phyloP scores from a whole-genome alignment of 1,140 invertebrate genomes.

The Drosophila obscura region DNA sequence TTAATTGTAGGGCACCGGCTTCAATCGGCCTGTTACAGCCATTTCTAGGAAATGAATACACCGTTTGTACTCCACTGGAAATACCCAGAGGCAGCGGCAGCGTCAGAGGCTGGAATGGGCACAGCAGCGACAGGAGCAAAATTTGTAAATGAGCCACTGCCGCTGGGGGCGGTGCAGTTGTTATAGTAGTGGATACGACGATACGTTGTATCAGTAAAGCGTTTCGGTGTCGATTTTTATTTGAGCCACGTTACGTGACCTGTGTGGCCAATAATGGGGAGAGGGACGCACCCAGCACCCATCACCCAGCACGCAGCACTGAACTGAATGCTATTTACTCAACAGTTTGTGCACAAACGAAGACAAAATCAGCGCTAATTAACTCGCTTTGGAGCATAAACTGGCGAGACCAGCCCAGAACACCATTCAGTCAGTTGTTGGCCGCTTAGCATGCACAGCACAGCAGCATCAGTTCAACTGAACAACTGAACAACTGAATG shows the following conservation, averaged over 20 bases:
- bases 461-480: conserved; percentile 19
- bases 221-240: conserved; percentile 80
- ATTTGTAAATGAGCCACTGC: conserved; percentile 55
- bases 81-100: neutral
- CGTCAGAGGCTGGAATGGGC: neutral
- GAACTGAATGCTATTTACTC: conserved; percentile 55
- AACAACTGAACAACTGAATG: conserved; percentile 10
- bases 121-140: conserved; percentile 20
- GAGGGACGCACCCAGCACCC: too few relatives aligned
- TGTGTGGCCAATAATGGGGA: conserved; percentile 68
- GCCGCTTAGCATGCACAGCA: conserved; percentile 63
- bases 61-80: too few relatives aligned
- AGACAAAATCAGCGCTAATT: conserved; percentile 78
- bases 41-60: too few relatives aligned
- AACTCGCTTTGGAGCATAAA: conserved; percentile 62
- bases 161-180: conserved; percentile 1
- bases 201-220: conserved; percentile 60
- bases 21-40: too few relatives aligned
- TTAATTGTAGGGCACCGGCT: too few relatives aligned
- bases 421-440: conserved; percentile 36
- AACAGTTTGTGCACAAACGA: conserved; percentile 69
- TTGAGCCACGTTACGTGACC: conserved; percentile 70
- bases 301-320: conserved; percentile 30
- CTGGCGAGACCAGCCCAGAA: conserved; percentile 25
- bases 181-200: conserved; percentile 34